Conservation (phyloP, 2,797 vertebrate genomes). For the Anas flavirostris region DNA sequence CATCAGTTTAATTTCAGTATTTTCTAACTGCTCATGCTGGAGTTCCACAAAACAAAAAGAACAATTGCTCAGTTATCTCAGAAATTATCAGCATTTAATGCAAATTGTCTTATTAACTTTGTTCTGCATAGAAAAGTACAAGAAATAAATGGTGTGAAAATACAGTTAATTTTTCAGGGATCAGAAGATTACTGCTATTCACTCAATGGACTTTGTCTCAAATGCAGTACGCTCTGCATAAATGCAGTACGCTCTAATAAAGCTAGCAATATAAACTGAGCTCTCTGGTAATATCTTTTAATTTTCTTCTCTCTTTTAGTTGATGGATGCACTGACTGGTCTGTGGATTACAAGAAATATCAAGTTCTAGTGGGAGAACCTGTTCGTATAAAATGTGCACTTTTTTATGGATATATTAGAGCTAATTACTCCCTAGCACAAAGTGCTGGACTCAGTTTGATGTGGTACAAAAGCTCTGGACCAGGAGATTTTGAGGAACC, state of each 20-base stretch:
- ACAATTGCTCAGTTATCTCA: not conserved
- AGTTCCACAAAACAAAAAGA: not conserved
- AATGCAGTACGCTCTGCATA: not conserved
- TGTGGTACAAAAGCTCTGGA: constrained; percentile 98
- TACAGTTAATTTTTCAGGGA: not conserved
- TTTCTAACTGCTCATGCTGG: not conserved
- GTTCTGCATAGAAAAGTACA: not conserved
- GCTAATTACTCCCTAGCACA: constrained; percentile 98
- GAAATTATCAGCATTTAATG: not conserved
- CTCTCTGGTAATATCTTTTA: not conserved
- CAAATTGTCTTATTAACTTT: not conserved
- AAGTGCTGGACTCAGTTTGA: constrained; percentile 96
- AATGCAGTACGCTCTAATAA: not conserved
- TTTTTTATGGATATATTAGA: constrained; percentile 99
- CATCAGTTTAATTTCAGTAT: not conserved
- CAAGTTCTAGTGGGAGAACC: constrained; percentile 97
- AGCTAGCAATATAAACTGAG: not conserved
- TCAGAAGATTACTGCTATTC: not conserved
- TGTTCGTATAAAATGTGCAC: constrained; percentile 97
- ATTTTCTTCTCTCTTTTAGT: constrained; percentile 80
- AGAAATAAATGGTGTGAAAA: not conserved
- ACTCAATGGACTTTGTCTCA: not conserved
- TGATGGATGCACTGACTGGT: constrained; percentile 99
- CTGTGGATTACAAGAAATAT: constrained; percentile 98
- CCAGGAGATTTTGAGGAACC: constrained; percentile 96